A percentile compares a stretch with the other conserved stretches of the same genome.
phyloP scores from a whole-genome alignment of 2,113 vertebrate genomes.

The Sinosuthora webbiana region DNA sequence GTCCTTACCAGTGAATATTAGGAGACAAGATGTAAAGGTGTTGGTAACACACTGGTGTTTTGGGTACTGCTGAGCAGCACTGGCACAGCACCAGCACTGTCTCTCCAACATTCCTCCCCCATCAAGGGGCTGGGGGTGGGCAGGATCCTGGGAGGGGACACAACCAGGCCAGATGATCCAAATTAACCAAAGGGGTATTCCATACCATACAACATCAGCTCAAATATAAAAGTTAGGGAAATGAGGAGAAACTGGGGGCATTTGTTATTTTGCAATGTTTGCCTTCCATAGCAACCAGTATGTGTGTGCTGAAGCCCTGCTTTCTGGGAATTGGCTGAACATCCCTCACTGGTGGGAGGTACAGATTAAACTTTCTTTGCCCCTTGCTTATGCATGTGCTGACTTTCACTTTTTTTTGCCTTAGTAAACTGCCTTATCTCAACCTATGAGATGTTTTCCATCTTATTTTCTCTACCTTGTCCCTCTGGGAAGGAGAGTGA shows the following conservation, averaged over 20 bases:
- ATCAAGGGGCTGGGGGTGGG: not conserved
- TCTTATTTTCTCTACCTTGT: not conserved
- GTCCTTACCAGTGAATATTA: not conserved
- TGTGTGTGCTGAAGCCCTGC: fast-evolving
- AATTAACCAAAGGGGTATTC: not conserved
- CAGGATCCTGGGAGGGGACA: not conserved
- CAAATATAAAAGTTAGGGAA: not conserved
- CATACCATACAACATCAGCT: fast-evolving
- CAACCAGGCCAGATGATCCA: not conserved
- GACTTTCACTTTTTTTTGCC: not conserved
- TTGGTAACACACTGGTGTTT: not conserved
- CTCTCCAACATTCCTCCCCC: not conserved
- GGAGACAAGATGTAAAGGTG: not conserved
- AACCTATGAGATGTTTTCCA: not conserved
- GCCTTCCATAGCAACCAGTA: not conserved
- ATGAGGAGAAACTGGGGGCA: not conserved
- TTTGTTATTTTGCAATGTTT: not conserved
- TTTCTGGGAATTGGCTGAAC: not conserved
- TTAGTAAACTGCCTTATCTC: not conserved
- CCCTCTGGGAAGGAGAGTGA: not conserved
- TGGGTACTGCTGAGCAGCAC: not conserved
- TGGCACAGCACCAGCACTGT: not conserved
- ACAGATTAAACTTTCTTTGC: not conserved
- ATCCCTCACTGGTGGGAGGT: not conserved
- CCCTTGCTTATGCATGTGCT: not conserved